Evolutionary conservation across 2,888 invertebrate genomes (phyloP).

Genomic region (Scrobipalpa atriplicella): DNA sequence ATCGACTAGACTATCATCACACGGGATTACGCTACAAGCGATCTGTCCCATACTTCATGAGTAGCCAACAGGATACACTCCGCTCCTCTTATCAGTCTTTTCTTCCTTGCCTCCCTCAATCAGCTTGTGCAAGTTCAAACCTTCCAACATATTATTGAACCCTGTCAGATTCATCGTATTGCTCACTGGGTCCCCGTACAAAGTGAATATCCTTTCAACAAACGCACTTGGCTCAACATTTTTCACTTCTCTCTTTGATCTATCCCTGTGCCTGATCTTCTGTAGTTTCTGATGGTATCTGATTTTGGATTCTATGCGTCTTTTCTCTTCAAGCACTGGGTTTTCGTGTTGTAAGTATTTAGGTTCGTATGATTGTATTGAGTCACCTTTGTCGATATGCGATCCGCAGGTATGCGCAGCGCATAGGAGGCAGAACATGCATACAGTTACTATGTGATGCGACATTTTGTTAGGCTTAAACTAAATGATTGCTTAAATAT

Average conservation of each 20-base stretch:
- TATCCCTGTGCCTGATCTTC: conserved; percentile 50
- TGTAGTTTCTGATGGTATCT: conserved; percentile 52
- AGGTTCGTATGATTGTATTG: conserved; percentile 50
- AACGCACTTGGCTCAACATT: conserved; percentile 81
- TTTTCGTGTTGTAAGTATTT: conserved; percentile 47
- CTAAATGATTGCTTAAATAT: conserved; percentile 46
- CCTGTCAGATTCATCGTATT: conserved; percentile 84
- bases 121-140: conserved; percentile 81
- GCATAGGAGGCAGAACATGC: conserved; percentile 91
- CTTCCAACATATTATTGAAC: conserved; percentile 86
- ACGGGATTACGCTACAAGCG: too few species aligned
- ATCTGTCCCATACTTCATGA: conserved; percentile 60
- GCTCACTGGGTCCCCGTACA: conserved; percentile 85
- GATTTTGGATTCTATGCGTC: conserved; percentile 41
- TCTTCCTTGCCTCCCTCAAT: conserved; percentile 66
- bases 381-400: conserved; percentile 66
- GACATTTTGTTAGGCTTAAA: conserved; percentile 62
- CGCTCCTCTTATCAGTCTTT: conserved; percentile 49
- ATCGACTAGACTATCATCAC: too few species aligned
- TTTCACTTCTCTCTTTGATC: conserved; percentile 54
- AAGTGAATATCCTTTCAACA: conserved; percentile 85
- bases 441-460: conserved; percentile 88
- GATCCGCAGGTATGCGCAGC: conserved; percentile 91
- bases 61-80: conserved; percentile 42
- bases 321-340: conserved; percentile 51